Base-by-base conservation (phyloP, 1,140 invertebrate species). In the Notospermus geniculatus region DNA sequence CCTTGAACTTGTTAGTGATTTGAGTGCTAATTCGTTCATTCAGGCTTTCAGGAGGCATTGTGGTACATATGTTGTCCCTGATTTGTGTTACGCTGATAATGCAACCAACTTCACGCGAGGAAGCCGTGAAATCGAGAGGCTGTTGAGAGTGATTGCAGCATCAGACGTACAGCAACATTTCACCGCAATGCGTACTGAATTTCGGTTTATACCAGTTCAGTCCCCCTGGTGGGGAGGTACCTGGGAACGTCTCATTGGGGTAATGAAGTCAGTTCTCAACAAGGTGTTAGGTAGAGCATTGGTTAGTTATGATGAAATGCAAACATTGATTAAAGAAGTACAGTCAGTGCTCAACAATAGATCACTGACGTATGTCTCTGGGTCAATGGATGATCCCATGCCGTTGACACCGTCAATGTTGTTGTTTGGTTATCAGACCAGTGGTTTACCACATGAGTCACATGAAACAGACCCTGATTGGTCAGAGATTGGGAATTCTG, bases 291-390 rank as follows among this genome's bases (percentile, higher is more conserved):
- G 11, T 13, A 11, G 19, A 13, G 39, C 39, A 43, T 19, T 13
- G 19, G 39, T 43, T 13, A 13, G 11, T 13, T 43, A 13, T 13
- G 39, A 43, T 19, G 39, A 43, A 43, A 13, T 43, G 19, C 39
- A 43, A 43, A 43, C 39, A 11, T 43, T 43, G 39, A 43, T 43
- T 43, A 43, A 43, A 43, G 39, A 43, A 43, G 19, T 43, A 43
- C 39, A 43, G 19, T 11, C 39, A 13, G 19, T 19, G 39, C 11
- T 43, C 11, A 43, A 43, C 19, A 43, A 43, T 19, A 11, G 39
- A 11, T 19, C 39, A 11, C 19, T 43, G 19, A 43, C 39, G 11
- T 11, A 13, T 19, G 19, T 43, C 39, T 19, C 39, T 11, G 19
- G 11, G 19, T 11, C 11, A 19, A 43, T 43, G 11, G 39, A 43